Percentiles rank a stretch among this genome's conserved stretches.
Conservation (phyloP, 1,140 invertebrate species). For the Drusus annulatus region DNA sequence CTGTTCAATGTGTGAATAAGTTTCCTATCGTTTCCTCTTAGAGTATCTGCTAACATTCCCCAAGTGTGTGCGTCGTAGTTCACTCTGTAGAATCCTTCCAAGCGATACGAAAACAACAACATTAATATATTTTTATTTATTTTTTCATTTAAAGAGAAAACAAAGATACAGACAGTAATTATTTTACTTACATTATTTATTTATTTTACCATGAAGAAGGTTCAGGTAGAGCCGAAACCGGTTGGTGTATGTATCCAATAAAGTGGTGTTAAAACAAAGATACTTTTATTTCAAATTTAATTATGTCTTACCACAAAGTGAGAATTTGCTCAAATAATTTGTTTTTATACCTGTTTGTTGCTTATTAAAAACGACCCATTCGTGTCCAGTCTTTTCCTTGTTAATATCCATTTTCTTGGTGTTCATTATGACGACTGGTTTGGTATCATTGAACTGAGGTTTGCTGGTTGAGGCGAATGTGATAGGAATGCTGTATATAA, state of each 20-base stretch:
- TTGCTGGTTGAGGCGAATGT: conserved; percentile 68
- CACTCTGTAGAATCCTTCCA: conserved; percentile 83
- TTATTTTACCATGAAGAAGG: no score
- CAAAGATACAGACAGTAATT: no score
- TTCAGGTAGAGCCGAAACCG: no score
- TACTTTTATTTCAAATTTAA: no score
- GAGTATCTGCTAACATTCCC: conserved; percentile 72
- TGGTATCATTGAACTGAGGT: conserved; percentile 68
- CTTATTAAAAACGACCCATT: conserved; percentile 76
- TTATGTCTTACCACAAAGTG: no score
- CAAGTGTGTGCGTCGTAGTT: conserved; percentile 83
- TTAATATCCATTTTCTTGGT: conserved; percentile 61
- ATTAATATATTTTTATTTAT: no score
- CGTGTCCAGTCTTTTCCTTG: conserved; percentile 60
- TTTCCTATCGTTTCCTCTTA: conserved; percentile 69
- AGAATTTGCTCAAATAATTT: no score
- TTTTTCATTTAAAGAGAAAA: no score
- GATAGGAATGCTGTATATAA: conserved; percentile 72
- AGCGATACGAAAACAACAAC: no score
- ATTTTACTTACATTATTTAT: no score
- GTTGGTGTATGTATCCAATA: no score
- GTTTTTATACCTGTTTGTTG: conserved; percentile 65
- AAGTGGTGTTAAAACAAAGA: no score
- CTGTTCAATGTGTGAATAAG: conserved; percentile 81
- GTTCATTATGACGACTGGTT: conserved; percentile 62